A percentile compares a stretch with the other conserved stretches of the same genome.
phyloP scores from a whole-genome alignment of 2,113 vertebrate species.

The Deroptyus accipitrinus region DNA sequence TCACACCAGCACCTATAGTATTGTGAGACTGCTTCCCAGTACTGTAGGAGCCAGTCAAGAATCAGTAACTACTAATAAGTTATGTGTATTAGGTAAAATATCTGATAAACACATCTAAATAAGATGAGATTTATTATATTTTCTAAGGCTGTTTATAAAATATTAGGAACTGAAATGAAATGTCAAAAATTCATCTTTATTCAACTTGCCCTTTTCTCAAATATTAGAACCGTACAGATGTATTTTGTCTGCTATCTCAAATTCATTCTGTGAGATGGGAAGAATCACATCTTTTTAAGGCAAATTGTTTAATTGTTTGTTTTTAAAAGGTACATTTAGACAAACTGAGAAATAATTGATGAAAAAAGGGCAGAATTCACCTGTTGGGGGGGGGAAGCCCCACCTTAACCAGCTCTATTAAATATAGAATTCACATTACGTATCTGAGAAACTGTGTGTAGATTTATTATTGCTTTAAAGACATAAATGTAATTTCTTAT shows the following conservation, averaged over 20 bases:
- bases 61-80: not conserved
- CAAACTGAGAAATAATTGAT: not conserved
- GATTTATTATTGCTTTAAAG: not conserved
- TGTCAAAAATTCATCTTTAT: not conserved
- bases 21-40: not conserved
- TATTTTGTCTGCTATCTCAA: not conserved
- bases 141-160: not conserved
- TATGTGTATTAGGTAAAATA: not conserved
- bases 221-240: not conserved
- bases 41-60: not conserved
- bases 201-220: not conserved
- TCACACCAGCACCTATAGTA: rapidly evolving
- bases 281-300: not conserved
- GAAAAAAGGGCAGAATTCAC: not conserved
- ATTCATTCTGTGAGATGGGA: not conserved
- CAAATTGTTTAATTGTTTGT: not conserved
- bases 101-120: not conserved
- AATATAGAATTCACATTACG: not conserved
- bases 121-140: not conserved
- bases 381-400: not conserved
- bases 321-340: not conserved
- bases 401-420: not conserved
- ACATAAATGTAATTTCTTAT: not conserved
- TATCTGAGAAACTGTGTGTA: not conserved
- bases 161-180: not conserved